Conservation (phyloP, 2,888 invertebrate genomes). For the Nebria salina region DNA sequence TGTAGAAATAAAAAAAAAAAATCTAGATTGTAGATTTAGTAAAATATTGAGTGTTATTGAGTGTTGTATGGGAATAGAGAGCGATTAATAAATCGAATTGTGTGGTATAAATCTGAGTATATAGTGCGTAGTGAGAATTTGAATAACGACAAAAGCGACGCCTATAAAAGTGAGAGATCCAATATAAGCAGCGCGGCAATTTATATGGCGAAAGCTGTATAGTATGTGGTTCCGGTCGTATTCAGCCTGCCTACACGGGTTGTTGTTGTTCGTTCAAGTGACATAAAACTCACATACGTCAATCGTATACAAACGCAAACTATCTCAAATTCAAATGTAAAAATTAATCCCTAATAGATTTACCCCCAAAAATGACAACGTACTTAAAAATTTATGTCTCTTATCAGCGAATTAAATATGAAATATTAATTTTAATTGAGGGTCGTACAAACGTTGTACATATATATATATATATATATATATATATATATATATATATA, state of each 20-base stretch:
- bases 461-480: too few species aligned
- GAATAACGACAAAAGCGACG: conserved; percentile 6
- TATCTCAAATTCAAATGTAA: too few species aligned
- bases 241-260: neutral
- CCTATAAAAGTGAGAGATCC: conserved; percentile 12
- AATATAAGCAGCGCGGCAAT: conserved; percentile 5
- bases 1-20: too few species aligned
- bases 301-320: conserved; percentile 27
- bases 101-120: neutral
- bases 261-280: neutral
- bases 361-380: too few species aligned
- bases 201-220: neutral
- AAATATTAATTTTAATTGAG: conserved; percentile 1
- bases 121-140: conserved; percentile 4
- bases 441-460: neutral
- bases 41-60: too few species aligned
- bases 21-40: too few species aligned
- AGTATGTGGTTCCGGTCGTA: conserved; percentile 2
- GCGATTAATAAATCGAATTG: neutral
- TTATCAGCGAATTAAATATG: neutral
- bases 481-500: too few species aligned
- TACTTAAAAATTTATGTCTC: neutral
- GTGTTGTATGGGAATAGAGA: too few species aligned
- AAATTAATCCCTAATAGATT: too few species aligned
- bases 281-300: neutral